Conservation (phyloP, 2,888 invertebrate genomes). For the Tenthredo livida region DNA sequence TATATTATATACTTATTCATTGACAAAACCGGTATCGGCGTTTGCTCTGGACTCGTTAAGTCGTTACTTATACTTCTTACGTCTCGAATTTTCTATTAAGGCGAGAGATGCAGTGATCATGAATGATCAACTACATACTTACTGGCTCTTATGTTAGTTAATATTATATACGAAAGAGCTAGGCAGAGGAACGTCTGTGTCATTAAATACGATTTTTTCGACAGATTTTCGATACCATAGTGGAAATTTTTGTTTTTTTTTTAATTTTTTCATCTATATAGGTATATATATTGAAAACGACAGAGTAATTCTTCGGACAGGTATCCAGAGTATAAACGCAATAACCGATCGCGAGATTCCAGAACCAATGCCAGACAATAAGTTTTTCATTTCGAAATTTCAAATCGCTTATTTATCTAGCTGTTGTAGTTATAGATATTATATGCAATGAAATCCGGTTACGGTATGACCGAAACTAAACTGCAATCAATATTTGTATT, state of each 20-base stretch:
- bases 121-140: background rate
- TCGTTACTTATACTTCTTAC: background rate
- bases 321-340: slow-evolving; percentile 4
- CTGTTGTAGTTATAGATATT: background rate
- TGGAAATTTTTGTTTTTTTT: no score
- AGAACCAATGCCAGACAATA: slow-evolving; percentile 48
- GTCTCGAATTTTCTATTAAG: background rate
- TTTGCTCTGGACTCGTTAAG: background rate
- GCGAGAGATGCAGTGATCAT: slow-evolving; percentile 4
- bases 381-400: slow-evolving; percentile 22
- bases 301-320: background rate
- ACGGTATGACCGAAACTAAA: background rate
- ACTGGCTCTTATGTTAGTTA: background rate
- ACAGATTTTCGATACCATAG: background rate
- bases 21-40: background rate
- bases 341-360: slow-evolving; percentile 4
- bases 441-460: background rate
- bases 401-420: slow-evolving; percentile 11
- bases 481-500: slow-evolving; percentile 13
- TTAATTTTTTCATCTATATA: no score
- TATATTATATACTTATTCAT: background rate
- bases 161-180: background rate
- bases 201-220: slow-evolving; percentile 3
- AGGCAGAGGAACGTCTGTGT: slow-evolving; percentile 1
- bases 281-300: background rate